Evolutionary conservation across 1,140 invertebrate genomes (phyloP).

Genomic region (Drosophila sp.): DNA sequence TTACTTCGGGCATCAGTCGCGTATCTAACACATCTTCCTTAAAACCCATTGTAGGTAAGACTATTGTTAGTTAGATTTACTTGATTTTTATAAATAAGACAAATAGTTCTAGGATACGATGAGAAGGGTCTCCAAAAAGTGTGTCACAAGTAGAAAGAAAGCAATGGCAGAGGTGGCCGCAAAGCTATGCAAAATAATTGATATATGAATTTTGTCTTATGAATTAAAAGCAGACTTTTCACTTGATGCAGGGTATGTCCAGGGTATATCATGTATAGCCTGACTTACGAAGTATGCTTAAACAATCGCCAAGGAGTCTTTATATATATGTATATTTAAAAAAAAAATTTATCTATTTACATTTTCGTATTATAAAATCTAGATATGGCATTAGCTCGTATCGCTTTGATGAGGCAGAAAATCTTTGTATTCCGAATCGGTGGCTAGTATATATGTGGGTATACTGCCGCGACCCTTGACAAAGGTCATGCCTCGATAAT

Average conservation of each 20-base stretch:
- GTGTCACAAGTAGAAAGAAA: too few species aligned
- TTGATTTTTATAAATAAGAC: neutral
- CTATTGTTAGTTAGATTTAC: neutral
- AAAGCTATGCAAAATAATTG: too few species aligned
- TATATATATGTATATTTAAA: constrained; percentile 3
- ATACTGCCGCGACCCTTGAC: constrained; percentile 91
- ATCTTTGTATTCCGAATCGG: constrained; percentile 86
- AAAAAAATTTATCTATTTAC: constrained; percentile 7
- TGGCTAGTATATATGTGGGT: constrained; percentile 89
- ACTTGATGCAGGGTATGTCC: too few species aligned
- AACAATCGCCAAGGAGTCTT: neutral
- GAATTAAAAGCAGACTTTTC: too few species aligned
- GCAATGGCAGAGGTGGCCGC: too few species aligned
- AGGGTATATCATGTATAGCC: too few species aligned
- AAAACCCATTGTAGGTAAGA: neutral
- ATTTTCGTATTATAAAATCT: neutral
- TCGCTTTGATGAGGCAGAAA: constrained; percentile 59
- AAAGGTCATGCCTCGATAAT: constrained; percentile 87
- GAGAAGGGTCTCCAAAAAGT: too few species aligned
- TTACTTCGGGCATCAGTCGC: constrained; percentile 3
- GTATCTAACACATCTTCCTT: constrained; percentile 11
- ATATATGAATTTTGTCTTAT: too few species aligned
- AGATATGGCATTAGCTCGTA: constrained; percentile 31
- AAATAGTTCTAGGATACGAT: neutral
- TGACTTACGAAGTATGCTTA: neutral